Evolutionary conservation across 2,888 invertebrate species (phyloP), one percentile per base, ranked within the genome.

Genomic region (Coremacera marginata): DNA sequence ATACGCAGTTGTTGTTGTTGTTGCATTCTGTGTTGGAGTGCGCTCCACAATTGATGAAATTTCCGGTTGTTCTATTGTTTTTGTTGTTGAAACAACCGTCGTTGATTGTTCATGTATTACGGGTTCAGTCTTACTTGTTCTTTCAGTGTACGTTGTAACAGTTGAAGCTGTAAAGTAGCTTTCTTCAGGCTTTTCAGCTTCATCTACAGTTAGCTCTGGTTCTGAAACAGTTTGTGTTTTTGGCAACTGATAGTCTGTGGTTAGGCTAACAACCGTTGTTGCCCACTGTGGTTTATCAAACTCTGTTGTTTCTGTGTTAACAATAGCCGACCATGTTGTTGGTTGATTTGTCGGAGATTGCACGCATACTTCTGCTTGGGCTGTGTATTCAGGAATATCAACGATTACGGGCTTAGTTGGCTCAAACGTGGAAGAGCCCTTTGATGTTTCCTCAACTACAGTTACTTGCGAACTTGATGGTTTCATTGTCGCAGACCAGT

Each of bases 241-340:
- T 0, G 87, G 84, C 25, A 84, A 81, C 79, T 85, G 86, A 75
- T 82, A 86, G 68, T 87, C 86, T 11, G 84, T 84, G 25, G 85
- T 83, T 78, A 85, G 82, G 78, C 84, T 86, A 7, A 86, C 83
- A 8, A 85, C 81, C 22, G 85, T 80, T 1, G 86, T 81, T 3
- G 86, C 86, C 86, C 86, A 86, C 14, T 34, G 63, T 34, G 63
- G 63, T 27, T 22, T 22, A 27, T 70, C 70, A 70, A 86, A 86
- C 11, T 84, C 80, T 19, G 81, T 86, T 16, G 83, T 76, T 78
- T 86, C 85, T 0, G 86, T 87, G 79, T 87, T 83, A n/a, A 87
- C 82, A n/a, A 86, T 78, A n/a, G 86, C 87, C 8, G 87, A 85
- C 86, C 87, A 87, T 0, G 87, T 84, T 65, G 84, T 86, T 65